Percentiles rank a stretch among this genome's conserved stretches.
These are phyloP conservation scores for Arenicola marina DNA, from an alignment of 2,888 invertebrate genomes.

Conservation along the genomic window DNA sequence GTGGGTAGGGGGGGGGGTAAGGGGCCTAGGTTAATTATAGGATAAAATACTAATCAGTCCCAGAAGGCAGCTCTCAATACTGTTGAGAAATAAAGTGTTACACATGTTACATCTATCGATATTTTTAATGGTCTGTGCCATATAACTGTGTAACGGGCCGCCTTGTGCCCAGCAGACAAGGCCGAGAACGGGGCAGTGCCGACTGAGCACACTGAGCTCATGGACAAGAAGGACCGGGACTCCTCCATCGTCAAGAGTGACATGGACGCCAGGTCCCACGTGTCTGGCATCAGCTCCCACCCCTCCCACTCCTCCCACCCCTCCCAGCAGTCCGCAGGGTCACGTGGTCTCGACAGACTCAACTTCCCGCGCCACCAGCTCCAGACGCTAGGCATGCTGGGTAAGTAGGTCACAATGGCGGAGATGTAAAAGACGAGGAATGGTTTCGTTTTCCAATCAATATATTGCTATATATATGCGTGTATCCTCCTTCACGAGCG, in stretches of 20 bases:
- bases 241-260: constrained; percentile 63
- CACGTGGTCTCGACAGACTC: constrained; percentile 68
- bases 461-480: too few relatives aligned
- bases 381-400: constrained; percentile 66
- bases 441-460: too few relatives aligned
- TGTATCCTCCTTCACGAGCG: too few relatives aligned
- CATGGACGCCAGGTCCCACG: constrained; percentile 62
- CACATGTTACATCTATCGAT: too few relatives aligned
- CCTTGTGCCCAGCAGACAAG: constrained; percentile 10
- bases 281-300: constrained; percentile 57
- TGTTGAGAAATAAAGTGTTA: too few relatives aligned
- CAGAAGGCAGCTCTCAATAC: too few relatives aligned
- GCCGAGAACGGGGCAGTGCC: constrained; percentile 67
- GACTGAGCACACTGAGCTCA: constrained; percentile 53
- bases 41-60: too few relatives aligned
- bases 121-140: too few relatives aligned
- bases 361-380: constrained; percentile 73
- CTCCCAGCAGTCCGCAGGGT: constrained; percentile 4
- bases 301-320: constrained; percentile 51
- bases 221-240: constrained; percentile 65
- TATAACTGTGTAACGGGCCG: too few relatives aligned
- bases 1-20: too few relatives aligned
- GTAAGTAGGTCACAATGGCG: constrained; percentile 53
- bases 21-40: too few relatives aligned
- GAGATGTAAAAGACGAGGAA: too few relatives aligned